These are phyloP conservation scores for Drosophila infuscata DNA, from an alignment of 2,888 invertebrate species.

Conservation along the genomic window DNA sequence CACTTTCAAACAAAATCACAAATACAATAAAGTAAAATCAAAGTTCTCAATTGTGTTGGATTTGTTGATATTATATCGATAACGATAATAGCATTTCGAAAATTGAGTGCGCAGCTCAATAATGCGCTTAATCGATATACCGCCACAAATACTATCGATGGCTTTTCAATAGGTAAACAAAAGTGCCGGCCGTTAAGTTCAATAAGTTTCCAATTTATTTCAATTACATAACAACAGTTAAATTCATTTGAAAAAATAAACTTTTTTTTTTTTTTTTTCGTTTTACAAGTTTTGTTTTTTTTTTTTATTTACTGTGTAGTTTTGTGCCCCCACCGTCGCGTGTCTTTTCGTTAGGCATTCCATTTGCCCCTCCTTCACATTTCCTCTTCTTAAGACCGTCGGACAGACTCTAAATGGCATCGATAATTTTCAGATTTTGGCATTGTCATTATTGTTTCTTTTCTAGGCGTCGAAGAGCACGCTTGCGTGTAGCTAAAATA, in stretches of 20 bases:
- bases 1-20: conserved; percentile 56
- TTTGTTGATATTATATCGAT: conserved; percentile 53
- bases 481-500: conserved; percentile 76
- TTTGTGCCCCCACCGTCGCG: conserved; percentile 6
- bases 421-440: conserved; percentile 1
- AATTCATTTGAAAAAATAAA: conserved; percentile 33
- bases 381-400: conserved; percentile 1
- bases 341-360: conserved; percentile 11
- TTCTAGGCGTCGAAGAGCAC: conserved; percentile 76
- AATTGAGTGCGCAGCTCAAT: not conserved
- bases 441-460: conserved; percentile 66
- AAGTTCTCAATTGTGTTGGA: conserved; percentile 39
- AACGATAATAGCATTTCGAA: conserved; percentile 13
- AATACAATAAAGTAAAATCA: conserved; percentile 58
- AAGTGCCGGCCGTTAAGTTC: not conserved
- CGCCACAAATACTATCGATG: conserved; percentile 21
- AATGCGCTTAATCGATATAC: conserved; percentile 21
- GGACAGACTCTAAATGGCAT: conserved; percentile 37
- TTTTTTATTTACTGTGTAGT: conserved; percentile 5
- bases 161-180: not conserved
- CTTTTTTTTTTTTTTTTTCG: conserved; percentile 31
- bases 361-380: not conserved
- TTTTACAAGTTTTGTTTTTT: conserved; percentile 18
- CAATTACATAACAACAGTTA: conserved; percentile 31
- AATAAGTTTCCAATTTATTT: conserved; percentile 29